phyloP scores from a whole-genome alignment of 1,140 invertebrate species.

The Trichonephila inaurata region DNA sequence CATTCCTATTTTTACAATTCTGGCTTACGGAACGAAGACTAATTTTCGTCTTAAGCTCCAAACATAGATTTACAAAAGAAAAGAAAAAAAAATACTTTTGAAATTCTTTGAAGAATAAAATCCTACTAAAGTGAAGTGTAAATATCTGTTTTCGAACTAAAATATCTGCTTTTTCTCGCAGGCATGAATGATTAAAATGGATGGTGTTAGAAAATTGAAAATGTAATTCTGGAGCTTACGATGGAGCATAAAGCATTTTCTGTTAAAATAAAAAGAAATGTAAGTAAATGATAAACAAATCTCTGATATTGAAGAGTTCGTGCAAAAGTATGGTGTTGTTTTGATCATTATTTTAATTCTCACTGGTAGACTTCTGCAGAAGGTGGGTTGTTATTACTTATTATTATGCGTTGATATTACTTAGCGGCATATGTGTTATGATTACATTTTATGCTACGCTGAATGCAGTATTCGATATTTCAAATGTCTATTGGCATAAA shows the following conservation, averaged over 20 bases:
- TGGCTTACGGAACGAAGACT: not conserved
- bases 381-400: too few relatives aligned
- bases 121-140: not conserved
- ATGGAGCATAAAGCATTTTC: not conserved
- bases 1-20: not conserved
- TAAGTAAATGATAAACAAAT: not conserved
- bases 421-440: too few relatives aligned
- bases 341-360: too few relatives aligned
- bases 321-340: not conserved
- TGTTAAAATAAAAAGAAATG: not conserved
- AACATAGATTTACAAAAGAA: not conserved
- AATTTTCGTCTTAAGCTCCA: not conserved
- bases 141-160: conserved; percentile 33
- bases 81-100: not conserved
- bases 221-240: not conserved
- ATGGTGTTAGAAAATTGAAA: conserved; percentile 22
- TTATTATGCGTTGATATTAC: too few relatives aligned
- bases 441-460: too few relatives aligned
- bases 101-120: not conserved
- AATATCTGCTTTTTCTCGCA: not conserved
- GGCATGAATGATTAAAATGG: conserved; percentile 24
- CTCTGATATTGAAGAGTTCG: not conserved
- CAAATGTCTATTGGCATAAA: too few relatives aligned
- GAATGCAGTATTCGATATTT: too few relatives aligned
- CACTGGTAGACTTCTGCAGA: too few relatives aligned